Conservation (phyloP, 2,797 vertebrate genomes). For the Orientallactaga sibirica region DNA sequence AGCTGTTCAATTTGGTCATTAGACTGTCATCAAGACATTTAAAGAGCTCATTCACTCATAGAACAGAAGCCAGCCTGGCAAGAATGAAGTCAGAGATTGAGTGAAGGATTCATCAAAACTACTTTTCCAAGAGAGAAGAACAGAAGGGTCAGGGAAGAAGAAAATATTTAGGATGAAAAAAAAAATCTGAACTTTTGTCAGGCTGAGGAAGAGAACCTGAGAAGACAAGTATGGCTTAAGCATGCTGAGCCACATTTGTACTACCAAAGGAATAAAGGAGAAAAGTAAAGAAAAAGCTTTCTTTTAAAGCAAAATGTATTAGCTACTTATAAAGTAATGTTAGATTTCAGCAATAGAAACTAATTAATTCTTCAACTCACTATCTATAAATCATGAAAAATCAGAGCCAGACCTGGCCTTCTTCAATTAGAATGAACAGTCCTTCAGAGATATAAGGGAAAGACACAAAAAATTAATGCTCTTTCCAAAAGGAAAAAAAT, state of each 20-base stretch:
- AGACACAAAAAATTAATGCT: conserved; percentile 58
- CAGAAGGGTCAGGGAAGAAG: neutral
- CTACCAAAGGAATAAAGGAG: neutral
- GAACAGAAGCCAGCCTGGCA: neutral
- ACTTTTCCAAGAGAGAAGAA: neutral
- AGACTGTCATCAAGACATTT: neutral
- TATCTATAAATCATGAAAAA: conserved; percentile 18
- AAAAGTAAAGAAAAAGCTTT: neutral
- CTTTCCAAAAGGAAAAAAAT: conserved; percentile 70
- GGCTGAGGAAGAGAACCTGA: neutral
- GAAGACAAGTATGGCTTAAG: neutral
- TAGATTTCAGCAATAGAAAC: neutral
- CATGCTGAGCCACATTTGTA: neutral
- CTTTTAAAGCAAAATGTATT: neutral
- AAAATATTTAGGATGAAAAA: neutral
- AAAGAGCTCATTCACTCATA: neutral
- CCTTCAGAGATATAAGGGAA: conserved; percentile 41
- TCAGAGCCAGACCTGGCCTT: neutral
- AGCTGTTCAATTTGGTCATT: neutral
- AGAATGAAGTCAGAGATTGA: neutral
- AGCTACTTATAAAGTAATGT: neutral
- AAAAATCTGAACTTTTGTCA: conserved; percentile 12
- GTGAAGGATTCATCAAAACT: neutral
- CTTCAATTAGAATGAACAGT: neutral
- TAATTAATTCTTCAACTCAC: conserved; percentile 43